Percentiles rank a stretch among this genome's conserved stretches.
Conservation (phyloP, 2,113 vertebrate genomes). For the Microtus montanus region DNA sequence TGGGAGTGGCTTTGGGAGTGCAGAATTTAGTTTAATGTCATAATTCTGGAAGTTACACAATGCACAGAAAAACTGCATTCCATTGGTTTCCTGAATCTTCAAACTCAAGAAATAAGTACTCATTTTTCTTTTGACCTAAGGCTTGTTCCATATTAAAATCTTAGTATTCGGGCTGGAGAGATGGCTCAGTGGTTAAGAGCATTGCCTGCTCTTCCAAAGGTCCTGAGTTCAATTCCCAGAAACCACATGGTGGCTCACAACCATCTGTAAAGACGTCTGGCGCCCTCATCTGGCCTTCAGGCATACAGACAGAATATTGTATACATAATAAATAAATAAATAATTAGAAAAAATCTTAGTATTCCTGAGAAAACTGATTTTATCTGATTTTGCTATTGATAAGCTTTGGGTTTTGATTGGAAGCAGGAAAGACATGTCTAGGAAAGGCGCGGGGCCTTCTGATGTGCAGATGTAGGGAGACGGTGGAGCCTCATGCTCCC, state of each 20-base stretch:
- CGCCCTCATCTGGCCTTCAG: too few species aligned
- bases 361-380: neutral
- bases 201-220: too few species aligned
- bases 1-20: too few species aligned
- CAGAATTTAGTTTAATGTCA: too few species aligned
- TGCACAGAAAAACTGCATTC: neutral
- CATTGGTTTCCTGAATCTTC: neutral
- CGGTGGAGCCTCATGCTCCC: fast-evolving
- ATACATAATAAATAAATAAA: too few species aligned
- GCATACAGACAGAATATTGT: too few species aligned
- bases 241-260: too few species aligned
- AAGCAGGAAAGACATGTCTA: neutral
- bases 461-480: neutral
- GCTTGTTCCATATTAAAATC: conserved; percentile 32
- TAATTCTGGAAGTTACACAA: neutral
- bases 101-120: neutral
- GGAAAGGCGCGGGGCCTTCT: neutral
- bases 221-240: too few species aligned
- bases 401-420: neutral
- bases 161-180: too few species aligned
- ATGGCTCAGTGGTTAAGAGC: too few species aligned
- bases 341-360: conserved; percentile 53
- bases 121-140: conserved; percentile 38
- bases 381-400: neutral
- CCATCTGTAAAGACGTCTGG: too few species aligned